Evolutionary conservation across 2,888 invertebrate species (phyloP).

Genomic region (Myathropa florea): DNA sequence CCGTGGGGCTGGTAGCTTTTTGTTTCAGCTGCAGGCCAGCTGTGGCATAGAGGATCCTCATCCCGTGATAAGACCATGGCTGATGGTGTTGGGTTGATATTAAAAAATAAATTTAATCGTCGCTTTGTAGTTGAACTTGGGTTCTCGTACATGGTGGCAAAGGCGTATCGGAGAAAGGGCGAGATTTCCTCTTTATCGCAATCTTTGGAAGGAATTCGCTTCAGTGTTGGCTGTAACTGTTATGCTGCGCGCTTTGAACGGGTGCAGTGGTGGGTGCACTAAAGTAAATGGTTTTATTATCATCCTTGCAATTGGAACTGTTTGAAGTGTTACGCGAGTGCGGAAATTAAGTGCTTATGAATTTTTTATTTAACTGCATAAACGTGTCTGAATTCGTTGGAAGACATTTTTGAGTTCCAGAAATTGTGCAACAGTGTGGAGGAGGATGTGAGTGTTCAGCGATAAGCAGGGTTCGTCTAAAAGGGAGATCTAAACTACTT

Average conservation of each 20-base stretch:
- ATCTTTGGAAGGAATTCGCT: not conserved
- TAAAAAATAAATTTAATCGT: constrained; percentile 23
- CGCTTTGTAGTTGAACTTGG: constrained; percentile 2
- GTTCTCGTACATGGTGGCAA: too few relatives aligned
- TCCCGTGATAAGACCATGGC: not conserved
- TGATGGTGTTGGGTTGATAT: not conserved
- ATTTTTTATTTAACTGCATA: not conserved
- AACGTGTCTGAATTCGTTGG: not conserved
- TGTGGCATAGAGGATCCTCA: not conserved
- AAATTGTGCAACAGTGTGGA: too few relatives aligned
- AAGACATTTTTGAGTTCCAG: too few relatives aligned
- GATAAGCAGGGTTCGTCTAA: too few relatives aligned
- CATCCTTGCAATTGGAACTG: not conserved
- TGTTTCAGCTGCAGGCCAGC: not conserved
- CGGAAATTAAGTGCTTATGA: not conserved
- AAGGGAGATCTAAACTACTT: too few relatives aligned
- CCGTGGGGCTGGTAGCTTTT: not conserved
- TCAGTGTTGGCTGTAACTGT: not conserved
- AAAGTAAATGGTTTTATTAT: not conserved
- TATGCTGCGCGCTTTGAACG: not conserved
- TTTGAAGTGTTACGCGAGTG: not conserved
- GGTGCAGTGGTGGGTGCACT: not conserved
- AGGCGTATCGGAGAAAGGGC: not conserved
- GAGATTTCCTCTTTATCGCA: not conserved
- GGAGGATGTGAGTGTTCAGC: too few relatives aligned